These are phyloP conservation scores for Champsocephalus gunnari DNA, from an alignment of 2,797 vertebrate species.

Conservation along the genomic window DNA sequence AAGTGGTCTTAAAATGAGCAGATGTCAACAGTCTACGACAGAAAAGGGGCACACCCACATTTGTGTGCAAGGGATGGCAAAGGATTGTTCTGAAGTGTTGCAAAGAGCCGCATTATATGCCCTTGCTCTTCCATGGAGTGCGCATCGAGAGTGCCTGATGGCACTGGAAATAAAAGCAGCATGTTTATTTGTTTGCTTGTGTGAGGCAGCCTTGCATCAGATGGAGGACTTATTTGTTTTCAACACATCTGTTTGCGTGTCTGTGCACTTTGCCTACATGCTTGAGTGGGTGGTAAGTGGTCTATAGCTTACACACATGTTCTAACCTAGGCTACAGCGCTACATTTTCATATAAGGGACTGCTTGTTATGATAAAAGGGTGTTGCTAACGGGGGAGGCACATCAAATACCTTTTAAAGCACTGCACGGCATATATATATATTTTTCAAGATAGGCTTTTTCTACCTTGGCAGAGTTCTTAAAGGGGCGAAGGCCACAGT, in stretches of 20 bases:
- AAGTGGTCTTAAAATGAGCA: constrained; percentile 72
- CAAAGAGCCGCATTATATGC: constrained; percentile 76
- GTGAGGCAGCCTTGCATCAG: constrained; percentile 66
- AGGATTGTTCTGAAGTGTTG: constrained; percentile 79
- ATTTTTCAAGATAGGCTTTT: too few species aligned
- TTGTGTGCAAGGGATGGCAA: constrained; percentile 72
- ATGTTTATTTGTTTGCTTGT: constrained; percentile 71
- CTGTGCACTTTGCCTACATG: constrained; percentile 18
- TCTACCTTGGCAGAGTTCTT: too few species aligned
- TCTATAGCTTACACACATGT: not conserved
- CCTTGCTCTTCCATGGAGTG: constrained; percentile 67
- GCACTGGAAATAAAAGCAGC: constrained; percentile 70
- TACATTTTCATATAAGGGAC: not conserved
- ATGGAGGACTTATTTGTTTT: constrained; percentile 68
- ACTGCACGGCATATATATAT: too few species aligned
- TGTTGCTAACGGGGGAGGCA: too few species aligned
- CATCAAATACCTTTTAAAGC: too few species aligned
- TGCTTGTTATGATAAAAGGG: too few species aligned
- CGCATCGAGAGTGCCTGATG: constrained; percentile 79
- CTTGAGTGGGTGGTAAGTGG: not conserved
- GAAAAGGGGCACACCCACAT: constrained; percentile 71
- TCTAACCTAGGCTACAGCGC: not conserved
- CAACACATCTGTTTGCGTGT: constrained; percentile 45
- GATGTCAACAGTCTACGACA: constrained; percentile 74
- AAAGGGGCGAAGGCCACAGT: too few species aligned